phyloP scores from a whole-genome alignment of 2,113 vertebrate genomes.

The Cynopterus brachyotis region DNA sequence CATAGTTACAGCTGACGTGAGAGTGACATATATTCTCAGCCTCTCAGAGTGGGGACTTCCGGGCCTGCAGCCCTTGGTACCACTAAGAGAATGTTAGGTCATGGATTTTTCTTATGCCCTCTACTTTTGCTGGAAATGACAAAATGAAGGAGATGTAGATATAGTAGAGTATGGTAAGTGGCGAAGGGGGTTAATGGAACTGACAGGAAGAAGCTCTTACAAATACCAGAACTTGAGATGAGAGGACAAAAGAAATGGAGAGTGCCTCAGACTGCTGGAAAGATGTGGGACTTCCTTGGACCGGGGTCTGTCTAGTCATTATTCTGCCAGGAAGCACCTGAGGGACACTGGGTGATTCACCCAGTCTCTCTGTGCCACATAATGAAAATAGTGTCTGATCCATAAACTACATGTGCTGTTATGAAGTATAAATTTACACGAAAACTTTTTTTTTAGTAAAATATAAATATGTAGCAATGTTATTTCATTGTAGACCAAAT shows the following conservation, averaged over 20 bases:
- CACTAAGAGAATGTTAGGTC: background rate
- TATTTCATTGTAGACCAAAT: background rate
- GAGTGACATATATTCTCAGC: background rate
- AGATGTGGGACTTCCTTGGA: background rate
- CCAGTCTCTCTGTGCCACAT: background rate
- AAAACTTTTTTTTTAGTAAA: background rate
- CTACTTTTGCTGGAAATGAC: background rate
- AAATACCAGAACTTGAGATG: background rate
- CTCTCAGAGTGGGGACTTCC: background rate
- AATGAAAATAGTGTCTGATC: background rate
- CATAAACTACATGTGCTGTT: background rate
- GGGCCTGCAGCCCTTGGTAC: background rate
- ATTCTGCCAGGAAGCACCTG: background rate
- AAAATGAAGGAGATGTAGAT: background rate
- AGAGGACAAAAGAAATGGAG: background rate
- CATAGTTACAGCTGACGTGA: background rate
- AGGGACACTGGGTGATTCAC: background rate
- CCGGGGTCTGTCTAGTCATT: background rate
- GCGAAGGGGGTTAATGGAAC: background rate
- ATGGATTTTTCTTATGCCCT: background rate
- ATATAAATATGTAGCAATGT: background rate
- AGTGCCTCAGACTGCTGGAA: background rate
- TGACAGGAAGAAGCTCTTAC: background rate
- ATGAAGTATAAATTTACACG: background rate
- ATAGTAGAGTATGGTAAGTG: background rate